Percentiles rank a stretch among this genome's conserved stretches.
Conservation (phyloP, 2,113 vertebrate species). For the Cryptotis parvus region DNA sequence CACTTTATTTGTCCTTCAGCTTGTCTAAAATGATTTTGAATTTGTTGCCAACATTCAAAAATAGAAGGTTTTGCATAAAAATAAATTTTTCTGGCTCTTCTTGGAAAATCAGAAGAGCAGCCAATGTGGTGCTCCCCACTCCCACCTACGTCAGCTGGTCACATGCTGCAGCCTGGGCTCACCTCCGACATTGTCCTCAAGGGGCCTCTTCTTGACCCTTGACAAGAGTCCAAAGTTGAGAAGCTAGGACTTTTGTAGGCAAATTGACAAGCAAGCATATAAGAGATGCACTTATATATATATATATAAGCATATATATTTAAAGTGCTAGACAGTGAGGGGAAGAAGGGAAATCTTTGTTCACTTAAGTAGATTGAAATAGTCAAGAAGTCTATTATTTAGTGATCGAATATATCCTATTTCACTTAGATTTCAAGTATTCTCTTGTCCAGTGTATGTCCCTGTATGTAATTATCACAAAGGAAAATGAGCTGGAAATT, state of each 20-base stretch:
- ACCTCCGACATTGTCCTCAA: background rate
- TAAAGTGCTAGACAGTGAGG: background rate
- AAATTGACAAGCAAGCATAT: background rate
- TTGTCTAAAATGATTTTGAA: constrained; percentile 29
- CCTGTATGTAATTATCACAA: background rate
- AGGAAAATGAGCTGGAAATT: constrained; percentile 32
- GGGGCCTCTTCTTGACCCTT: background rate
- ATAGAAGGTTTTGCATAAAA: constrained; percentile 34
- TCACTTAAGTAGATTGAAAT: constrained; percentile 30
- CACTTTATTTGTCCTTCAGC: background rate
- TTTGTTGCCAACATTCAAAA: constrained; percentile 29
- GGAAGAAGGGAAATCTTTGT: background rate
- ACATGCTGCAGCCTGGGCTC: background rate
- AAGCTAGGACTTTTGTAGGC: background rate
- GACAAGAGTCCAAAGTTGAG: background rate
- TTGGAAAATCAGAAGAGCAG: constrained; percentile 19
- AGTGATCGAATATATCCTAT: background rate
- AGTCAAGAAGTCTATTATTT: background rate
- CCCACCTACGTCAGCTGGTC: background rate
- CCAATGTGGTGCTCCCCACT: background rate
- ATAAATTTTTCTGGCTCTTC: background rate
- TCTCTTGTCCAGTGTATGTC: background rate
- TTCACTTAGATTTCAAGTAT: background rate
- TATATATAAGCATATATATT: background rate
- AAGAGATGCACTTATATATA: no score